Evolutionary conservation across 2,113 vertebrate species (phyloP).

Genomic region (Grus americana): DNA sequence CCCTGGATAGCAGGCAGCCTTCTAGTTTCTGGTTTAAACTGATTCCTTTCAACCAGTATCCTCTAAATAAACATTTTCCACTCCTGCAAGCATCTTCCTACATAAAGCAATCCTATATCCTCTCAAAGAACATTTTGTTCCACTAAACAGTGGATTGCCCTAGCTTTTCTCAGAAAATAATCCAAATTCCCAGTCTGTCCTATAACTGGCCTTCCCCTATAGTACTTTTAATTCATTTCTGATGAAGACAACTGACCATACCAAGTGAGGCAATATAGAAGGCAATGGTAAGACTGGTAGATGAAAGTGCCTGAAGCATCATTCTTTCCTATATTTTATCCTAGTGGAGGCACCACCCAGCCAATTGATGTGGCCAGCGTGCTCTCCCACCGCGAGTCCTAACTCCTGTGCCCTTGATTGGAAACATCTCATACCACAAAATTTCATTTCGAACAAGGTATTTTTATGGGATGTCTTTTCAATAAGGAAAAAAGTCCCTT

Average conservation of each 20-base stretch:
- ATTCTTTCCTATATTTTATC: background rate
- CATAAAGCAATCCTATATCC: background rate
- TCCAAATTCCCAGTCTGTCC: background rate
- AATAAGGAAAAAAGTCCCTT: background rate
- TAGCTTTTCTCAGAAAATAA: background rate
- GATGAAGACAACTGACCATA: background rate
- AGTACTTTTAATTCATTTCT: background rate
- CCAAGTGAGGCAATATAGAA: background rate
- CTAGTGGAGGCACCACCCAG: background rate
- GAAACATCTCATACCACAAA: background rate
- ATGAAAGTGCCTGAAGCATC: background rate
- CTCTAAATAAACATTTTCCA: background rate
- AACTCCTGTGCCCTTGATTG: background rate
- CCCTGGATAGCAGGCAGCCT: accelerated
- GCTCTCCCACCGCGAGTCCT: background rate
- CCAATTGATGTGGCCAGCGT: accelerated
- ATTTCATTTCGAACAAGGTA: background rate
- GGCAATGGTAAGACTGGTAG: background rate
- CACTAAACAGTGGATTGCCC: background rate
- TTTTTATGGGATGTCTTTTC: background rate
- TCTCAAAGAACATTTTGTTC: background rate
- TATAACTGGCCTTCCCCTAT: background rate
- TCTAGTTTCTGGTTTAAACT: background rate
- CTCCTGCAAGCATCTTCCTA: background rate
- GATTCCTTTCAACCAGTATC: background rate